These are phyloP conservation scores for Achroia grisella DNA, from an alignment of 1,140 invertebrate species.

Conservation along the genomic window DNA sequence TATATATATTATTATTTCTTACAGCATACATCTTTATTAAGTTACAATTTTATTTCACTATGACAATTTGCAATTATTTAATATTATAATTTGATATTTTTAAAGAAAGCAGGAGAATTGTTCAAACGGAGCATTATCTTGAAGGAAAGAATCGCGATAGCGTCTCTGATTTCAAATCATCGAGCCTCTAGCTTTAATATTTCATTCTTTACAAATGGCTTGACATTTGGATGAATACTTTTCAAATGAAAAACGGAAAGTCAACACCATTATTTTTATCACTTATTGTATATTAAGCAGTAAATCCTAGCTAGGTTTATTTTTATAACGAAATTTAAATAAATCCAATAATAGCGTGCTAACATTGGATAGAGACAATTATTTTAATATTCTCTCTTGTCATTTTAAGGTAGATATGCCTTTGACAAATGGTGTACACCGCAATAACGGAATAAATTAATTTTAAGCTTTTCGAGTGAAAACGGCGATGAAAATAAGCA, in stretches of 20 bases:
- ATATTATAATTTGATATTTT: too few relatives aligned
- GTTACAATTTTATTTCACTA: too few relatives aligned
- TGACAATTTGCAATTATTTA: too few relatives aligned
- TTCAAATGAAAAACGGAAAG: conserved; percentile 26
- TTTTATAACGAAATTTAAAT: background rate
- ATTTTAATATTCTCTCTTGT: conserved; percentile 7
- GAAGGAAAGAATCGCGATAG: conserved; percentile 24
- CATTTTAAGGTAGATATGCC: background rate
- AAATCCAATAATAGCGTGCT: background rate
- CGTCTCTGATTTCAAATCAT: conserved; percentile 34
- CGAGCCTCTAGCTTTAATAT: conserved; percentile 34
- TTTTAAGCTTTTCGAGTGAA: too few relatives aligned
- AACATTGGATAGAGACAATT: conserved; percentile 1
- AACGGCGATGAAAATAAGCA: too few relatives aligned
- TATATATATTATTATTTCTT: too few relatives aligned
- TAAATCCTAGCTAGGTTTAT: background rate
- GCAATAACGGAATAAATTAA: background rate
- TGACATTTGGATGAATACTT: conserved; percentile 28
- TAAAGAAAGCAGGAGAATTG: too few relatives aligned
- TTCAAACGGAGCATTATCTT: conserved; percentile 18
- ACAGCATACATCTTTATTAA: too few relatives aligned
- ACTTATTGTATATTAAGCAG: conserved; percentile 7
- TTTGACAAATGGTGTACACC: background rate
- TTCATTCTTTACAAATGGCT: conserved; percentile 42
- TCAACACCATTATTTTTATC: conserved; percentile 27